Evolutionary conservation across 2,113 vertebrate species (phyloP).

Genomic region (Pavo muticus): DNA sequence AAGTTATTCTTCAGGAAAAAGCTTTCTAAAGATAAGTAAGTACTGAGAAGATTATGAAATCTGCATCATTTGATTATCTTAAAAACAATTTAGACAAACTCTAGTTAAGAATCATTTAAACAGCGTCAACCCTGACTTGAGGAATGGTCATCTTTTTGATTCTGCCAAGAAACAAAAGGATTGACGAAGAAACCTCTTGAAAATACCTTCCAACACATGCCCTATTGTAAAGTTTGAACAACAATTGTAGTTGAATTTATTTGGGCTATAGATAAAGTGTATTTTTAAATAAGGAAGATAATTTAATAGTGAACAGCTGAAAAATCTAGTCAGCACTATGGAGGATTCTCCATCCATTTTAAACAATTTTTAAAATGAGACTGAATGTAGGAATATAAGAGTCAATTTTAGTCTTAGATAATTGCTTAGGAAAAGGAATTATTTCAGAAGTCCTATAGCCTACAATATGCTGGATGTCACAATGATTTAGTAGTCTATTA

Average conservation of each 20-base stretch:
- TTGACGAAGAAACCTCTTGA: background rate
- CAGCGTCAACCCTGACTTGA: background rate
- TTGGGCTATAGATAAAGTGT: accelerated
- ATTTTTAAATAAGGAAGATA: background rate
- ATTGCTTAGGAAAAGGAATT: background rate
- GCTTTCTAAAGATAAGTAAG: background rate
- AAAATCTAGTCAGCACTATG: background rate
- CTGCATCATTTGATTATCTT: background rate
- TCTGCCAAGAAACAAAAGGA: background rate
- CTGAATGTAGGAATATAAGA: background rate
- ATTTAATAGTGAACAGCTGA: background rate
- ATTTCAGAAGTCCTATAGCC: background rate
- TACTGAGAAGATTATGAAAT: background rate
- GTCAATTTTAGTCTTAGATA: background rate
- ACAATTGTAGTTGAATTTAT: background rate
- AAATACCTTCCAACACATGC: background rate
- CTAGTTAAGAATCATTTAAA: background rate
- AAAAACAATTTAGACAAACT: background rate
- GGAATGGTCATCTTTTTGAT: background rate
- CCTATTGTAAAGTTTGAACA: background rate
- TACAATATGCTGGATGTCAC: background rate
- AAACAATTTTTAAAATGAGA: background rate
- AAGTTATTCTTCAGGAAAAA: background rate
- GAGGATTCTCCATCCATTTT: background rate
- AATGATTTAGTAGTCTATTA: background rate